phyloP scores from a whole-genome alignment of 2,888 invertebrate species.

The Aquatica leii region DNA sequence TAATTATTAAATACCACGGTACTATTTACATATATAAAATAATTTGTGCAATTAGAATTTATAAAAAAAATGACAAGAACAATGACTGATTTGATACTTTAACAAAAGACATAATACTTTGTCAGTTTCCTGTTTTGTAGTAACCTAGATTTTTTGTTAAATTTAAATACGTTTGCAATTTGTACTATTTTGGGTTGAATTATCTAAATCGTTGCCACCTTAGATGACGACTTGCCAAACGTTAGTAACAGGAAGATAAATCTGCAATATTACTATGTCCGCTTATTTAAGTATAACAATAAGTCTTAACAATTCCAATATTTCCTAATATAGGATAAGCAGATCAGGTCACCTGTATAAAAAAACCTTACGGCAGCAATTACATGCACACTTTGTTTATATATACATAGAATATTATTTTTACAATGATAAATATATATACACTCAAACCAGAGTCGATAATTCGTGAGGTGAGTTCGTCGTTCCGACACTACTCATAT shows the following conservation, averaged over 20 bases:
- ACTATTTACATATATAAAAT: constrained; percentile 38
- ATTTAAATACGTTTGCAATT: constrained; percentile 1
- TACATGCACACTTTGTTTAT: not conserved
- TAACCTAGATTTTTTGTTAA: not conserved
- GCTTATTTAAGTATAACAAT: constrained; percentile 21
- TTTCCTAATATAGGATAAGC: constrained; percentile 29
- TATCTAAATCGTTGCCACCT: too few relatives aligned
- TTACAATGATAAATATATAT: constrained; percentile 7
- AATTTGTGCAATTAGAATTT: constrained; percentile 42
- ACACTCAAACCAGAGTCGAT: constrained; percentile 70
- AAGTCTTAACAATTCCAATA: constrained; percentile 19
- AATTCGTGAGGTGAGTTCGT: constrained; percentile 72
- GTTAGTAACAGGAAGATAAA: too few relatives aligned
- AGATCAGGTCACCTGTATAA: constrained; percentile 28
- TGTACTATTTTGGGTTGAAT: constrained; percentile 9
- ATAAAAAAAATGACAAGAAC: constrained; percentile 44
- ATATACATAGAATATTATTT: constrained; percentile 13
- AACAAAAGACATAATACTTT: constrained; percentile 21
- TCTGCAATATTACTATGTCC: constrained; percentile 10
- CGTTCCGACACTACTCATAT: constrained; percentile 71
- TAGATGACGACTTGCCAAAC: too few relatives aligned
- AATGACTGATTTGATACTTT: constrained; percentile 44
- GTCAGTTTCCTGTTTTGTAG: not conserved
- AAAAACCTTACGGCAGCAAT: constrained; percentile 5
- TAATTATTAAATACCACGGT: constrained; percentile 38